Base-by-base conservation (phyloP, 2,888 invertebrate genomes). In the Gonocerus acuteangulatus region DNA sequence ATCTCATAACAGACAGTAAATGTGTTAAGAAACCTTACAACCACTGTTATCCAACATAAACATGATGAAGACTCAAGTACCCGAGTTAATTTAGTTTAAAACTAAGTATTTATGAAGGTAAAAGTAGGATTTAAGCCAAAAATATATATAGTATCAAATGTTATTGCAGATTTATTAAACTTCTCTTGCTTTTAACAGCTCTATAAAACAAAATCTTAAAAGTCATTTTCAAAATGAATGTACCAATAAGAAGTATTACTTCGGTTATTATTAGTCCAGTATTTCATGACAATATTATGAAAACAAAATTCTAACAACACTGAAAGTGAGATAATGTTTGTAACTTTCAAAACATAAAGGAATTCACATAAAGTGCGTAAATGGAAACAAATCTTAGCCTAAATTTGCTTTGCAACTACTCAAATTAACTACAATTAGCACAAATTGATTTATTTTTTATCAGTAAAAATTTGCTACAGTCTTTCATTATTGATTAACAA, bases 401-500 rank as follows among this genome's bases (percentile, higher is more conserved):
- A 54, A 39, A 21, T 54, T 34, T 39, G n/a, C 42, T 42, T 22
- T 54, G 13, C 15, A 39, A 9, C 39, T 39, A 39, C 3, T 39
- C 3, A 39, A 54, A 18, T 22, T 39, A 15, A 39, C 54, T 54
- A 54, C 54, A 18, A 36, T 54, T 39, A 54, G 54, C 54, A 54
- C 39, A 39, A 15, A 54, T 36, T 54, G 32, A 27, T 27, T 19
- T 42, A 27, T 27, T 44, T 36, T n/a, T n/a, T n/a, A n/a, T 47
- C 47, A 13, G 42, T 57, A 57, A 57, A 42, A 57, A 57, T 44
- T 56, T 47, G 23, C 57, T 57, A 57, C 57, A 57, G 57, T 57
- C 57, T 57, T 57, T 57, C 23, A 57, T 36, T 45, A 57, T 57
- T 45, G 36, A 15, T 57, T 13, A 57, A 44, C 56, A 56, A 57